These are phyloP conservation scores for Abrostola tripartita DNA, from an alignment of 2,888 invertebrate species.

Conservation along the genomic window DNA sequence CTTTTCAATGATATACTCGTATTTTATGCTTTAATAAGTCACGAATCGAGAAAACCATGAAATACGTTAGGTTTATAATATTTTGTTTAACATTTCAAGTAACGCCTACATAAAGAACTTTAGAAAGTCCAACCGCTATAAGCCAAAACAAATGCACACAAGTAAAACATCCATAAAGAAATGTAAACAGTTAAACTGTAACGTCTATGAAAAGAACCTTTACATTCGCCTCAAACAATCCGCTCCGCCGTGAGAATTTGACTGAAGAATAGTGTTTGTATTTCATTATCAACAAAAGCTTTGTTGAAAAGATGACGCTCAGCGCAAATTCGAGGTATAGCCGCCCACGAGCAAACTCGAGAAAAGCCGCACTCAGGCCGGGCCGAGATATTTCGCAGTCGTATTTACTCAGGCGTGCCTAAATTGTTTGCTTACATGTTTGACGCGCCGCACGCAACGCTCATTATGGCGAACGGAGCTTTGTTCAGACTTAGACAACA, in stretches of 20 bases:
- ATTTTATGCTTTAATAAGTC: no score
- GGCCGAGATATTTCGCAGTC: constrained; percentile 85
- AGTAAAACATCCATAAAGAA: constrained; percentile 48
- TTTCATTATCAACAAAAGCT: constrained; percentile 87
- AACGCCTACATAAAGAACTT: constrained; percentile 23
- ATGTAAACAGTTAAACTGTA: constrained; percentile 56
- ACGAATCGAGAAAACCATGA: background rate
- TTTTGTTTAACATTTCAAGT: constrained; percentile 16
- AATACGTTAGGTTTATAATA: background rate
- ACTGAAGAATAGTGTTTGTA: constrained; percentile 84
- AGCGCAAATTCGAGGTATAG: constrained; percentile 80
- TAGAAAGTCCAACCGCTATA: constrained; percentile 26
- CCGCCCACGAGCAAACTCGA: constrained; percentile 75
- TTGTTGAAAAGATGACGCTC: constrained; percentile 84
- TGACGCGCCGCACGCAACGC: constrained; percentile 87
- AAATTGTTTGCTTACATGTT: constrained; percentile 88
- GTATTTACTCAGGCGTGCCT: constrained; percentile 88
- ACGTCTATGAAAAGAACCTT: constrained; percentile 62
- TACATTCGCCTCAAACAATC: constrained; percentile 75
- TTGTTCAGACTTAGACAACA: constrained; percentile 86
- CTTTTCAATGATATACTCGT: constrained; percentile 40
- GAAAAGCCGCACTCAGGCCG: constrained; percentile 80
- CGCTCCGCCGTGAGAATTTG: constrained; percentile 75
- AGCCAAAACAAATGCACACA: constrained; percentile 41
- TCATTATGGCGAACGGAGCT: constrained; percentile 85